Evolutionary conservation across 2,797 vertebrate species (phyloP).

Genomic region (Scomberomorus guttatus): DNA sequence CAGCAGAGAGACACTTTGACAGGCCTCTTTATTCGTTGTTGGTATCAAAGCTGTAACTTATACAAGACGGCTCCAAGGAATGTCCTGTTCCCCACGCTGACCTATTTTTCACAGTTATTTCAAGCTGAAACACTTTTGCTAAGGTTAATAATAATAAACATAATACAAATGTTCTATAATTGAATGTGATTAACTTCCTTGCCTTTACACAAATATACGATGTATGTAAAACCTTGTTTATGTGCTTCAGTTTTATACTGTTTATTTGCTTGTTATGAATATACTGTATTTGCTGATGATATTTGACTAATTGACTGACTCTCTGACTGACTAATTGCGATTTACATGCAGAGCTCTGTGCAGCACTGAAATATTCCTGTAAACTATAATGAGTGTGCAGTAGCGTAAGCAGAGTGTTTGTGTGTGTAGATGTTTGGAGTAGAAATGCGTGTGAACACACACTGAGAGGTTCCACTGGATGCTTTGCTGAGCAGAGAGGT

Average conservation of each 20-base stretch:
- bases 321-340: conserved; percentile 39
- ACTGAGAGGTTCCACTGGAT: conserved; percentile 33
- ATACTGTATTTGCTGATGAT: conserved; percentile 45
- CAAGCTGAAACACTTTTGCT: neutral
- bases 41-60: neutral
- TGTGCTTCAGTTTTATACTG: no score
- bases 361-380: conserved; percentile 21
- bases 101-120: neutral
- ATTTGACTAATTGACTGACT: conserved; percentile 57
- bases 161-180: neutral
- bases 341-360: conserved; percentile 41
- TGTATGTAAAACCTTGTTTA: neutral
- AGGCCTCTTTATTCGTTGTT: neutral
- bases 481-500: conserved; percentile 51
- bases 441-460: conserved; percentile 39
- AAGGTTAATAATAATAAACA: neutral
- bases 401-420: conserved; percentile 29
- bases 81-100: neutral
- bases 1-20: neutral
- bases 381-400: no score
- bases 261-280: no score
- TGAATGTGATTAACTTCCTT: no score
- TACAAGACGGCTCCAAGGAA: neutral
- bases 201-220: neutral
- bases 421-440: conserved; percentile 20